Percentiles rank a stretch among this genome's conserved stretches.
phyloP scores from a whole-genome alignment of 2,113 vertebrate species.

The Tichodroma muraria region DNA sequence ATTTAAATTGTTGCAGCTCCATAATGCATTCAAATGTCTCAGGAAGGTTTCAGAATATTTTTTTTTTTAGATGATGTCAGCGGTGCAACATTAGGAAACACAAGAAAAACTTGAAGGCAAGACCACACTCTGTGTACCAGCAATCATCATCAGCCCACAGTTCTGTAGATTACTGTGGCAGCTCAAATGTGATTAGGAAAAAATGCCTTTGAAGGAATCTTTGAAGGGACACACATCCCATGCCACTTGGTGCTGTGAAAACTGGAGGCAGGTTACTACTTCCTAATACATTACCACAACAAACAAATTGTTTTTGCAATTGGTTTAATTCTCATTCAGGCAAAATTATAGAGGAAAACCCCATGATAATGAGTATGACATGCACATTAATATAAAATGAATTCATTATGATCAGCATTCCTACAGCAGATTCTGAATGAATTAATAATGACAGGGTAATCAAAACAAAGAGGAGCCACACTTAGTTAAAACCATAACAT shows the following conservation, averaged over 20 bases:
- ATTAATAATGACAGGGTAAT: constrained; percentile 49
- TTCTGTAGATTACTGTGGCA: background rate
- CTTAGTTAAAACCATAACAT: background rate
- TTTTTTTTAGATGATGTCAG: background rate
- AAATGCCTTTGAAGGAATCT: background rate
- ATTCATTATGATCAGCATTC: constrained; percentile 6
- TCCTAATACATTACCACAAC: background rate
- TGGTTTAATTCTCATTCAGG: background rate
- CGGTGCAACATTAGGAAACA: background rate
- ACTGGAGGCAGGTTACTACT: background rate
- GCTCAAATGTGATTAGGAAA: background rate
- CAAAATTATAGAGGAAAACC: background rate
- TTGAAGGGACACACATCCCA: background rate
- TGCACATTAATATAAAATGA: constrained; percentile 34
- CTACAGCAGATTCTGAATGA: constrained; percentile 22
- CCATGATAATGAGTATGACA: background rate
- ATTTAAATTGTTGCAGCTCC: background rate
- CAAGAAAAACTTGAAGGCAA: background rate
- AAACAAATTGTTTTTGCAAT: constrained; percentile 18
- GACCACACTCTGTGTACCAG: no score
- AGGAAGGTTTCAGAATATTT: background rate
- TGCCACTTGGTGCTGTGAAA: background rate
- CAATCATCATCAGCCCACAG: background rate
- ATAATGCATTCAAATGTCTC: accelerated
- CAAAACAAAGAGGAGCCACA: constrained; percentile 11